These are phyloP conservation scores for Caenorhabditis angaria DNA, from an alignment of 2,888 invertebrate species.

Conservation along the genomic window DNA sequence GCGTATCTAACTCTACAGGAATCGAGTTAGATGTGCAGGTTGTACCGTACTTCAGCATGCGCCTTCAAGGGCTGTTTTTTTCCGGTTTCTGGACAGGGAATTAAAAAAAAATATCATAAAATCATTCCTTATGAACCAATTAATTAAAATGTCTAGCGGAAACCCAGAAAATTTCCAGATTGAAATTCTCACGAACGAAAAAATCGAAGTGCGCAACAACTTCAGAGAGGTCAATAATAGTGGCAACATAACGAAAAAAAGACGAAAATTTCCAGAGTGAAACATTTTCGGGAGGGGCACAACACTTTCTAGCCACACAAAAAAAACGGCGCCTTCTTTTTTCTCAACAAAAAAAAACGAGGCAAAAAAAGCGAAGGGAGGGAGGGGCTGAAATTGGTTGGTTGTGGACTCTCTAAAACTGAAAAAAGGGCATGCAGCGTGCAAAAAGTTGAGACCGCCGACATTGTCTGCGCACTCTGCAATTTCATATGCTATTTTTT, in stretches of 20 bases:
- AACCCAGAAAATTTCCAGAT: too few relatives aligned
- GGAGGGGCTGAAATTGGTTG: constrained; percentile 1
- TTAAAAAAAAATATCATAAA: too few relatives aligned
- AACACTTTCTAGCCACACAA: neutral
- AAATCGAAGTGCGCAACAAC: too few relatives aligned
- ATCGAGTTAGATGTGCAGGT: too few relatives aligned
- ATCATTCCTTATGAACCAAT: too few relatives aligned
- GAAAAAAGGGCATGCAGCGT: neutral
- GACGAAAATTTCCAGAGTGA: neutral
- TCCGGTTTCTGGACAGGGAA: too few relatives aligned
- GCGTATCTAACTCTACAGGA: too few relatives aligned
- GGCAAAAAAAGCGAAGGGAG: neutral
- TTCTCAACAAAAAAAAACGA: constrained; percentile 11
- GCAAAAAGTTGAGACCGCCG: neutral
- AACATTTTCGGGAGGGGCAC: neutral
- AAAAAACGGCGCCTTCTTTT: constrained; percentile 2
- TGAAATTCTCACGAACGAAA: too few relatives aligned
- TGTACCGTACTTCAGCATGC: too few relatives aligned
- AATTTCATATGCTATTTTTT: neutral
- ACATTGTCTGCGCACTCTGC: neutral
- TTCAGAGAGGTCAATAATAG: neutral
- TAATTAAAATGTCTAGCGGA: too few relatives aligned
- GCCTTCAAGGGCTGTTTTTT: too few relatives aligned
- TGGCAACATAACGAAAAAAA: too few relatives aligned
- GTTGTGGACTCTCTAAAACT: constrained; percentile 4